These are phyloP conservation scores for Dynastes maya DNA, from an alignment of 2,888 invertebrate genomes.

Conservation along the genomic window DNA sequence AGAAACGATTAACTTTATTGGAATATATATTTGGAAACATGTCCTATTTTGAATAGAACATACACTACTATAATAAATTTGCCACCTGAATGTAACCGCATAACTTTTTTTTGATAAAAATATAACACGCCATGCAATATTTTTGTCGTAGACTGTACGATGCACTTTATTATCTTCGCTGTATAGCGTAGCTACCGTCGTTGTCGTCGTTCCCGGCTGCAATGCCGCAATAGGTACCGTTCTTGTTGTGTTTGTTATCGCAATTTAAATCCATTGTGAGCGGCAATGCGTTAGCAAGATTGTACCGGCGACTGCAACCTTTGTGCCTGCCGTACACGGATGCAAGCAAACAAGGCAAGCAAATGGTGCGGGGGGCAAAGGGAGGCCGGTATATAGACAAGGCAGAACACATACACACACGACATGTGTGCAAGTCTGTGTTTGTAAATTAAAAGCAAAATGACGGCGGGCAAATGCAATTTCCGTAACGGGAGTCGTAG, in stretches of 20 bases:
- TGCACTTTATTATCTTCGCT: constrained; percentile 17
- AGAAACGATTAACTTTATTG: too few relatives aligned
- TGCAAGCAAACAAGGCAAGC: neutral
- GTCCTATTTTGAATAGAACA: too few relatives aligned
- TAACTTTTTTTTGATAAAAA: too few relatives aligned
- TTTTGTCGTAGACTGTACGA: neutral
- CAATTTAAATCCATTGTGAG: constrained; percentile 64
- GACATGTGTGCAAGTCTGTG: too few relatives aligned
- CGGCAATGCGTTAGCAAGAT: constrained; percentile 54
- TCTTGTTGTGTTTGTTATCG: constrained; percentile 58
- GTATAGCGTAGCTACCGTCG: neutral
- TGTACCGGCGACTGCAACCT: constrained; percentile 49
- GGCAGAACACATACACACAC: neutral
- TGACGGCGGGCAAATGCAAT: constrained; percentile 53
- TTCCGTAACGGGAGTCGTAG: constrained; percentile 51
- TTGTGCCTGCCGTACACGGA: neutral
- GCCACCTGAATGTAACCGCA: too few relatives aligned
- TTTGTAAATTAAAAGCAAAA: constrained; percentile 59
- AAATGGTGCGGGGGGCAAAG: neutral
- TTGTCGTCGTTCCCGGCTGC: neutral
- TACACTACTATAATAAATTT: too few relatives aligned
- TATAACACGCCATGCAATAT: neutral
- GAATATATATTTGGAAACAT: too few relatives aligned
- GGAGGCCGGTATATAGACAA: neutral
- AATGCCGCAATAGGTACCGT: constrained; percentile 56